These are phyloP conservation scores for Zaprionus gabonicus DNA, from an alignment of 1,140 invertebrate genomes.

Conservation along the genomic window DNA sequence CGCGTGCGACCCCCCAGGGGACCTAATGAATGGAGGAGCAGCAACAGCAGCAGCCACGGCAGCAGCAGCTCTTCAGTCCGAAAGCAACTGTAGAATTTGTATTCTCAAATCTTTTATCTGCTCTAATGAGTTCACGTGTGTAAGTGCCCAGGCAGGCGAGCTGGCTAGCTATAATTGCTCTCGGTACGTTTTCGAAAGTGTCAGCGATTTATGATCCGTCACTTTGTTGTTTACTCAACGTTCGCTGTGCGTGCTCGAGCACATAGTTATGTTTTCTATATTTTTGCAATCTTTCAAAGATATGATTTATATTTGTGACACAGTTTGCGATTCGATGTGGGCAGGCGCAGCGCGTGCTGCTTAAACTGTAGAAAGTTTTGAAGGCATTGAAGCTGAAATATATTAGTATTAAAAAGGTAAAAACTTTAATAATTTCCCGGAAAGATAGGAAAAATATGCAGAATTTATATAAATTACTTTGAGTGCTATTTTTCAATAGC, in stretches of 20 bases:
- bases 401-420: background rate
- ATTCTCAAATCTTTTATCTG: constrained; percentile 42
- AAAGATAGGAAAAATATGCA: too few species aligned
- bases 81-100: constrained; percentile 62
- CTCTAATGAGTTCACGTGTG: constrained; percentile 32
- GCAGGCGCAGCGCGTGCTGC: background rate
- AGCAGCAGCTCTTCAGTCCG: constrained; percentile 8
- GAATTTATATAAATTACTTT: too few species aligned
- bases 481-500: too few species aligned
- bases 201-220: constrained; percentile 30
- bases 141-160: constrained; percentile 10
- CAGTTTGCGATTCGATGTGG: constrained; percentile 5
- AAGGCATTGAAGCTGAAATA: background rate
- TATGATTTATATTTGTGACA: constrained; percentile 40
- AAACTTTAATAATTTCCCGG: too few species aligned
- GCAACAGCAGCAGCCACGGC: constrained; percentile 14
- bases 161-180: constrained; percentile 21
- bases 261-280: constrained; percentile 18
- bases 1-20: constrained; percentile 63
- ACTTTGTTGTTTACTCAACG: constrained; percentile 43
- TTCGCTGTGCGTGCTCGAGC: constrained; percentile 28
- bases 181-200: constrained; percentile 44
- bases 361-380: constrained; percentile 1
- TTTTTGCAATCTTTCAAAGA: constrained; percentile 15
- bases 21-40: constrained; percentile 61